Evolutionary conservation across 2,888 invertebrate species (phyloP), one percentile per base, ranked within the genome.

Genomic region (Protophormia terraenovae): DNA sequence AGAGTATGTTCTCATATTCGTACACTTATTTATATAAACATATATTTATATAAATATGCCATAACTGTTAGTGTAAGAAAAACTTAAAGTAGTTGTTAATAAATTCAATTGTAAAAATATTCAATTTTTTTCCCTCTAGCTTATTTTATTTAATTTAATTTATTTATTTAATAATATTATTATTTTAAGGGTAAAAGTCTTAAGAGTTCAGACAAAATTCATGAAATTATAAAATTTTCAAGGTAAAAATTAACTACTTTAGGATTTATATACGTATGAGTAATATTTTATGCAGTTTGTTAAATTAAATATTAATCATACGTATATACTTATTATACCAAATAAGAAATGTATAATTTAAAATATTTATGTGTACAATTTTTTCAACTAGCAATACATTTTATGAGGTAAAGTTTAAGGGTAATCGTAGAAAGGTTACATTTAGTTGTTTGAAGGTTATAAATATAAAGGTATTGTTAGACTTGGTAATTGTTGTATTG

Each of bases 81-180:
- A 50, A 19, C 35, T 69, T 19, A 35, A 2, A 50, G n/a, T 53
- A 35, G 5, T 69, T 69, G 19, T 50, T 16, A 55, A 55, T 19
- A 55, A 41, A 71, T 58, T 71, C 35, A 58, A 58, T 71, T 55
- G 38, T 38, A 4, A 69, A 29, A 47, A 24, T 67, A 22, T 50
- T 32, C 41, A 64, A 64, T 41, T 41, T 41, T 29, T n/a, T n/a
- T n/a, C 19, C 19, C 16, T 19, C 12, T 47, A 10, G 4, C 22
- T 8, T 8, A n/a, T 10, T 22, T 19, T 8, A n/a, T n/a, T n/a
- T n/a, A n/a, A n/a, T n/a, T n/a, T n/a, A n/a, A n/a, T n/a, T n/a
- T n/a, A n/a, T 4, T 16, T 47, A n/a, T n/a, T 55, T 27, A 55
- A 24, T 55, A 6, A n/a, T 55, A 14, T 22, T 50, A 12, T 41